Evolutionary conservation across 2,113 vertebrate genomes (phyloP).

Genomic region (Arothron firmamentum): DNA sequence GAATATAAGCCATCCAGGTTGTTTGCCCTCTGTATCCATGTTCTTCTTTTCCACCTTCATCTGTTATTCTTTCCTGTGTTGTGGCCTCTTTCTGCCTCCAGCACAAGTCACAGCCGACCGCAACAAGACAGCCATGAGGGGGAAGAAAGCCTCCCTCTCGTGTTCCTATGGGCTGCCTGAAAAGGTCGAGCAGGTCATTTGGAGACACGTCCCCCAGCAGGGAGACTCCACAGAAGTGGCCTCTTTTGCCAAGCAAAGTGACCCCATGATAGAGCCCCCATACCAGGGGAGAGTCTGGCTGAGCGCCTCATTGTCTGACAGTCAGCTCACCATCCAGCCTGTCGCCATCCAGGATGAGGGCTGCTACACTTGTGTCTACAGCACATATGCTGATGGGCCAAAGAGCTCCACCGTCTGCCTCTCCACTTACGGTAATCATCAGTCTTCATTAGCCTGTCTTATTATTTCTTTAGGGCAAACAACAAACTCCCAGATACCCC

Average conservation of each 20-base stretch:
- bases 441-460: background rate
- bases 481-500: no score
- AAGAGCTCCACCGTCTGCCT: slow-evolving; percentile 71
- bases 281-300: slow-evolving; percentile 68
- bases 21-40: slow-evolving; percentile 3
- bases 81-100: slow-evolving; percentile 19
- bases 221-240: slow-evolving; percentile 57
- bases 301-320: slow-evolving; percentile 64
- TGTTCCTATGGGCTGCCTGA: slow-evolving; percentile 74
- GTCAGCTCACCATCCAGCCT: slow-evolving; percentile 68
- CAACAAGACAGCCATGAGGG: slow-evolving; percentile 73
- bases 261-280: slow-evolving; percentile 66
- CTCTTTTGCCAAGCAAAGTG: slow-evolving; percentile 62
- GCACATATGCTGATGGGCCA: slow-evolving; percentile 47
- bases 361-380: slow-evolving; percentile 75
- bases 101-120: slow-evolving; percentile 49
- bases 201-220: slow-evolving; percentile 52
- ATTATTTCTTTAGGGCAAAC: background rate
- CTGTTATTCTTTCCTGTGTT: slow-evolving; percentile 8
- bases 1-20: slow-evolving; percentile 25
- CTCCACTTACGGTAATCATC: slow-evolving; percentile 64
- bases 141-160: slow-evolving; percentile 65
- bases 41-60: slow-evolving; percentile 6
- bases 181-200: slow-evolving; percentile 70
- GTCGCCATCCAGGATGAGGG: slow-evolving; percentile 72